Evolutionary conservation across 2,888 invertebrate genomes (phyloP).

Genomic region (Muschampia plurimacula): DNA sequence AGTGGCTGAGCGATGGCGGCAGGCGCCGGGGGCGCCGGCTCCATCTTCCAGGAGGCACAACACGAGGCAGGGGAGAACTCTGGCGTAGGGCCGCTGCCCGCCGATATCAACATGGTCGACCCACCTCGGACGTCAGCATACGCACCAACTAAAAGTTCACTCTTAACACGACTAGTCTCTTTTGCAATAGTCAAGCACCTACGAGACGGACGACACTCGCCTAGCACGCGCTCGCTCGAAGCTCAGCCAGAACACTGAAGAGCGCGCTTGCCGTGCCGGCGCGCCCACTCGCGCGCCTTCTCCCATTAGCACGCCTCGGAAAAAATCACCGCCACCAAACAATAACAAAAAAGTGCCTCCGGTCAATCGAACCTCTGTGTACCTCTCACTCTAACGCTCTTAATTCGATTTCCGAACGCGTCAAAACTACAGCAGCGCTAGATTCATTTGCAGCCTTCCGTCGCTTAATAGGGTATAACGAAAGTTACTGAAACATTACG

Average conservation of each 20-base stretch:
- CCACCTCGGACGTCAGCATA: conserved; percentile 68
- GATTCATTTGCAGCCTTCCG: conserved; percentile 80
- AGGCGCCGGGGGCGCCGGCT: conserved; percentile 84
- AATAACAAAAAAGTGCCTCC: conserved; percentile 83
- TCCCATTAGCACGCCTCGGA: conserved; percentile 84
- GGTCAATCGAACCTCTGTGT: conserved; percentile 68
- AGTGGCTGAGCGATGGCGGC: conserved; percentile 79
- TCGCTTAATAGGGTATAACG: conserved; percentile 57
- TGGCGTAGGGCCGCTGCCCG: conserved; percentile 86
- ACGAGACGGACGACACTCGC: conserved; percentile 63
- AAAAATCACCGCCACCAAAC: conserved; percentile 81
- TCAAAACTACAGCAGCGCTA: conserved; percentile 79
- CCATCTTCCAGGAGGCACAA: conserved; percentile 88
- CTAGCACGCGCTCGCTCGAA: conserved; percentile 83
- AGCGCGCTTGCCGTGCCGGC: conserved; percentile 82
- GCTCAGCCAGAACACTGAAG: conserved; percentile 86
- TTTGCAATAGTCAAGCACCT: conserved; percentile 52
- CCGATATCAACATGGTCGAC: conserved; percentile 88
- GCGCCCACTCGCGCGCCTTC: conserved; percentile 85
- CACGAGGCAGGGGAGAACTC: conserved; percentile 85
- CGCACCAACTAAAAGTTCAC: conserved; percentile 69
- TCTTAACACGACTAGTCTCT: conserved; percentile 54
- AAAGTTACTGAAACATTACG: conserved; percentile 35
- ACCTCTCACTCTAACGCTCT: conserved; percentile 83
- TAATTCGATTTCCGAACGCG: conserved; percentile 85